Conservation (phyloP, 2,888 invertebrate genomes). For the Epinotia nisella region DNA sequence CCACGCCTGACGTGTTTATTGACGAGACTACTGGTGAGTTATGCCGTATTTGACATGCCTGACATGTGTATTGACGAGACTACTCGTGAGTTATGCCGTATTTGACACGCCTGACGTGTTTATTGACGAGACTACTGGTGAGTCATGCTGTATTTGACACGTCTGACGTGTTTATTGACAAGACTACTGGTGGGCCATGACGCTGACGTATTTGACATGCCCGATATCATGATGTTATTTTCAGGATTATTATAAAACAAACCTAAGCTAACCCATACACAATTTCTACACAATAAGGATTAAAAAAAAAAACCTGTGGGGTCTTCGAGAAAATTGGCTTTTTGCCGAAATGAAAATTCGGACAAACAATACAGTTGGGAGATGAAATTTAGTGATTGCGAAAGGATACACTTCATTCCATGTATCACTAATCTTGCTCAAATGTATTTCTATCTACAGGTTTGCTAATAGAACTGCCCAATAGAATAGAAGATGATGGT, state of each 20-base stretch:
- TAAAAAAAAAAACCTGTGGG: too few relatives aligned
- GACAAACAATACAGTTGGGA: too few relatives aligned
- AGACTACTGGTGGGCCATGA: too few relatives aligned
- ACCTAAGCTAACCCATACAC: too few relatives aligned
- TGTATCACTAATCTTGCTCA: background rate
- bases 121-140: constrained; percentile 78
- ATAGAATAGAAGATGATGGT: constrained; percentile 57
- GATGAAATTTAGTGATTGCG: too few relatives aligned
- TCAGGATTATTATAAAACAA: too few relatives aligned
- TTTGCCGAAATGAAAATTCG: too few relatives aligned
- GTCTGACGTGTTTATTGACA: too few relatives aligned
- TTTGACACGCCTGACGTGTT: constrained; percentile 61
- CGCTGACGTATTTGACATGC: constrained; percentile 49
- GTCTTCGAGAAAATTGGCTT: too few relatives aligned
- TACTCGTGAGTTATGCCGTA: constrained; percentile 63
- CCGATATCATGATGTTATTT: too few relatives aligned
- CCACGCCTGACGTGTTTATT: constrained; percentile 65
- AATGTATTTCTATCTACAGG: constrained; percentile 54
- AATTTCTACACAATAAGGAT: too few relatives aligned
- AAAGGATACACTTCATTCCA: too few relatives aligned
- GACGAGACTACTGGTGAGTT: constrained; percentile 76
- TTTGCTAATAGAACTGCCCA: constrained; percentile 70
- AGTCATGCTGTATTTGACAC: background rate
- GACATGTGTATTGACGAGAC: constrained; percentile 73
- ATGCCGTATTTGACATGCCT: constrained; percentile 50